phyloP scores from a whole-genome alignment of 2,113 vertebrate species.

The Poicephalus gulielmi region DNA sequence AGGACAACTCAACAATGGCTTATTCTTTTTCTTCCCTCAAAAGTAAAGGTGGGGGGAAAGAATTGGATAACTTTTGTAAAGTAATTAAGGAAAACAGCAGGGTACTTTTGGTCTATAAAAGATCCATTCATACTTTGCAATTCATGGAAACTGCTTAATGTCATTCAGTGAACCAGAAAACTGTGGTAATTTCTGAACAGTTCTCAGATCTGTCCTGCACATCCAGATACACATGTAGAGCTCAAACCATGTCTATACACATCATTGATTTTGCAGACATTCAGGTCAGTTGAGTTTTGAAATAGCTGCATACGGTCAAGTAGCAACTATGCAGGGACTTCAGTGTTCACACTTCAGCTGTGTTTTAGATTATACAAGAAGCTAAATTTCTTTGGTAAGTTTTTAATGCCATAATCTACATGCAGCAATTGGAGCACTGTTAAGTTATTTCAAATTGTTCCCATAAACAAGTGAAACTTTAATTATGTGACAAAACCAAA shows the following conservation, averaged over 20 bases:
- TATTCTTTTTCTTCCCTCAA: not conserved
- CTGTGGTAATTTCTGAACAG: not conserved
- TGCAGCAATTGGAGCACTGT: not conserved
- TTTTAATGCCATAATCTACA: not conserved
- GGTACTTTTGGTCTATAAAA: not conserved
- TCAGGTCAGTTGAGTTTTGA: not conserved
- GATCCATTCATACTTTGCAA: not conserved
- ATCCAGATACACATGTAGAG: not conserved
- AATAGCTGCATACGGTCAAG: not conserved
- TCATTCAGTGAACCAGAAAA: not conserved
- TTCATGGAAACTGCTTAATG: not conserved
- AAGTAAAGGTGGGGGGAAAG: not conserved
- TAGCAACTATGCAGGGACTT: not conserved
- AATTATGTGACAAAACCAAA: not conserved
- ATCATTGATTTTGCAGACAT: not conserved
- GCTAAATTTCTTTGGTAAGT: not conserved
- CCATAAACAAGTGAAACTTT: not conserved
- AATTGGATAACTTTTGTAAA: not conserved
- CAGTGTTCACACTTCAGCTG: not conserved
- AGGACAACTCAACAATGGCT: not conserved
- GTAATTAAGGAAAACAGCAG: not conserved
- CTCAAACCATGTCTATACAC: not conserved
- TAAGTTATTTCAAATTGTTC: not conserved
- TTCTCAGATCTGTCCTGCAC: not conserved
- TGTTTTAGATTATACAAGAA: not conserved